These are phyloP conservation scores for Ciconia nigra DNA, from an alignment of 2,797 vertebrate genomes.

Conservation along the genomic window DNA sequence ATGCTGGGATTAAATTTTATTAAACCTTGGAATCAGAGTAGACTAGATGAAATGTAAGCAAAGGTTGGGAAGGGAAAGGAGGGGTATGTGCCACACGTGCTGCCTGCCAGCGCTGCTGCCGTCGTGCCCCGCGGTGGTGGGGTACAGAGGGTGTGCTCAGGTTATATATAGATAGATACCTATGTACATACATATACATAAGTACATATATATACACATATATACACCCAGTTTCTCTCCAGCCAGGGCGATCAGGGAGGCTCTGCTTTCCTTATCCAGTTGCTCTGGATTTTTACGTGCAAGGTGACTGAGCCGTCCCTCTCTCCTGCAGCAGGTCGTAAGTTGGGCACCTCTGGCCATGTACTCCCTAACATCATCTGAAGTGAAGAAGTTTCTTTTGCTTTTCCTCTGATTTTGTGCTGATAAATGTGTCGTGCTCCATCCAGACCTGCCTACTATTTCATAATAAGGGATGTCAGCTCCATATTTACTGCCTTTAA, in stretches of 20 bases:
- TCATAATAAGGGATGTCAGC: neutral
- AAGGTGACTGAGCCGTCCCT: neutral
- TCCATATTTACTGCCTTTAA: neutral
- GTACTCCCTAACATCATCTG: neutral
- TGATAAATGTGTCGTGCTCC: accelerated
- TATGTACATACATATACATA: too few relatives aligned
- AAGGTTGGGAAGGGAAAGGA: neutral
- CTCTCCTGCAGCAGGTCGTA: neutral
- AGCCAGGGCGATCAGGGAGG: neutral
- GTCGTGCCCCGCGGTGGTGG: accelerated
- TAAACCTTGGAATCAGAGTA: neutral
- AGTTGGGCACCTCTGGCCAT: accelerated
- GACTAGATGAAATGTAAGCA: slow-evolving; percentile 1
- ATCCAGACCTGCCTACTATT: neutral
- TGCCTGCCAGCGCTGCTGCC: neutral
- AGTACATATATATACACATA: neutral
- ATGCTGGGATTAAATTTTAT: neutral
- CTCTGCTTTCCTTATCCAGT: neutral
- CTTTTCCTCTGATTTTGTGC: neutral
- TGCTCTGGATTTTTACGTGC: neutral
- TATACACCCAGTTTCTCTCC: neutral
- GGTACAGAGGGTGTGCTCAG: accelerated
- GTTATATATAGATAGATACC: neutral
- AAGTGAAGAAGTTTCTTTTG: neutral
- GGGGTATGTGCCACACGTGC: neutral